A percentile compares a stretch with the other conserved stretches of the same genome.
Evolutionary conservation across 2,797 vertebrate genomes (phyloP).

Genomic region (Sebastiscus albofasciatus): DNA sequence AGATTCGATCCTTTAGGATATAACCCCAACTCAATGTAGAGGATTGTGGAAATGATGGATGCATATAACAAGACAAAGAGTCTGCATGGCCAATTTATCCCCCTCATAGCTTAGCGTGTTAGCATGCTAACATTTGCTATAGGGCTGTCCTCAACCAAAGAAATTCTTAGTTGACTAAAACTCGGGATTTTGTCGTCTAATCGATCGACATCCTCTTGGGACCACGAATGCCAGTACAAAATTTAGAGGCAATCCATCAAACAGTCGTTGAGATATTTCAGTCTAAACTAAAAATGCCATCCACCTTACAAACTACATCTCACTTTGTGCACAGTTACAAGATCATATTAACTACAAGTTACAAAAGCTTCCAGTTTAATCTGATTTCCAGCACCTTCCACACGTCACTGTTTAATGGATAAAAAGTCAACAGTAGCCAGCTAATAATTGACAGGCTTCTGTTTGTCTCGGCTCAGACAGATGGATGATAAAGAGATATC

Average conservation of each 20-base stretch:
- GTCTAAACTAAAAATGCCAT: background rate
- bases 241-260: background rate
- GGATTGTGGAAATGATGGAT: background rate
- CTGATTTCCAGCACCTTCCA: background rate
- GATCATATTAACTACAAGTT: background rate
- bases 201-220: background rate
- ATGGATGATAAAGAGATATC: conserved; percentile 17
- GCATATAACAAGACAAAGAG: background rate
- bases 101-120: background rate
- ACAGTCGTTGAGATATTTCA: background rate
- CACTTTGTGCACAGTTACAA: background rate
- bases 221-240: background rate
- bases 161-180: rapidly evolving
- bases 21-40: background rate
- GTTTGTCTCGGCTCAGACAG: conserved; percentile 21
- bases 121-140: background rate
- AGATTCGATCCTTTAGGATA: background rate
- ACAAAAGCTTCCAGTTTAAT: background rate
- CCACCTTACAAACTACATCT: background rate
- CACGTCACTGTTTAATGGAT: background rate
- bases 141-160: too few species aligned
- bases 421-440: conserved; percentile 34
- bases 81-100: background rate
- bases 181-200: too few species aligned
- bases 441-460: conserved; percentile 37